Evolutionary conservation across 37 sponge, comb jelly and placozoan genomes (phyloP).

Genomic region (Sycon ciliatum): DNA sequence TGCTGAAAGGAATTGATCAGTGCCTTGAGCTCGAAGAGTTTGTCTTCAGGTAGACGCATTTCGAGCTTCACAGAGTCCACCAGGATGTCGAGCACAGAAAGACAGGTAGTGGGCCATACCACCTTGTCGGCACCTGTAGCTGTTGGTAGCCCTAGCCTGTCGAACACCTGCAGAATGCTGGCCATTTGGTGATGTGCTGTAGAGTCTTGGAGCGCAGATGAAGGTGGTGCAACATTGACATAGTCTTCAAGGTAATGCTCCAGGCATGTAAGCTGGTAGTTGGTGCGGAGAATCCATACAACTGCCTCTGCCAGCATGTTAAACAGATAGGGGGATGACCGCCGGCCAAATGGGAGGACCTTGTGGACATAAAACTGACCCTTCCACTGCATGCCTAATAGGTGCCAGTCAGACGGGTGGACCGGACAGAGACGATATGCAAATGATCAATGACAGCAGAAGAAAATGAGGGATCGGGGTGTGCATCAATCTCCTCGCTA

Average conservation of each 20-base stretch:
- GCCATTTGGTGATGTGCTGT: too few relatives aligned
- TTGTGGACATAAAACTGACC: slow-evolving; percentile 1
- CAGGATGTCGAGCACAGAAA: slow-evolving; percentile 31
- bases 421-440: slow-evolving; percentile 42
- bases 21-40: slow-evolving; percentile 13
- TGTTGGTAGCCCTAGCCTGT: slow-evolving; percentile 35
- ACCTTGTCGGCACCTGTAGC: slow-evolving; percentile 35
- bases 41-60: slow-evolving; percentile 28
- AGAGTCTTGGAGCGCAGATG: too few relatives aligned
- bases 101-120: slow-evolving; percentile 20
- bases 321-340: slow-evolving; percentile 43
- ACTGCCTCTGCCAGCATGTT: slow-evolving; percentile 35
- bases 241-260: slow-evolving; percentile 24
- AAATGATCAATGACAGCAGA: too few relatives aligned
- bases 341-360: slow-evolving; percentile 33
- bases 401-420: slow-evolving; percentile 12
- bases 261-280: too few relatives aligned
- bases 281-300: slow-evolving; percentile 21
- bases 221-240: not conserved
- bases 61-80: slow-evolving; percentile 5
- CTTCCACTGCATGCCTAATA: slow-evolving; percentile 34
- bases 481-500: too few relatives aligned
- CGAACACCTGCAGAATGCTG: too few relatives aligned
- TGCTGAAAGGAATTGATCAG: slow-evolving; percentile 1
- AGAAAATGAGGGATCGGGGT: too few relatives aligned